Conservation (phyloP, 92 coral and sea anemone species). For the Porites evermanni region DNA sequence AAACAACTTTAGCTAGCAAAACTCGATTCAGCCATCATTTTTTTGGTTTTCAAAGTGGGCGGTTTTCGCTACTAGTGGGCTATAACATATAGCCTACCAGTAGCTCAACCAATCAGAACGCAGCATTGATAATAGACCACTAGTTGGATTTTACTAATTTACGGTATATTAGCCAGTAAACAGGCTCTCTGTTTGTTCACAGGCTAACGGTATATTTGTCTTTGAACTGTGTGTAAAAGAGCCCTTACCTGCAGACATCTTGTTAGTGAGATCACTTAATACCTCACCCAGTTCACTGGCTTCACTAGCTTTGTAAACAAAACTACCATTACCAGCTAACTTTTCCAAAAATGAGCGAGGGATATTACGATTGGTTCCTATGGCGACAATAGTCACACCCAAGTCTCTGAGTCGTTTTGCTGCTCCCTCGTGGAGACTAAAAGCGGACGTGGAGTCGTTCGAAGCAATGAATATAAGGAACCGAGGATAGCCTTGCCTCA, state of each 20-base stretch:
- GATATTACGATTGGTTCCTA: conserved; percentile 67
- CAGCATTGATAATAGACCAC: too few relatives aligned
- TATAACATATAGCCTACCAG: too few relatives aligned
- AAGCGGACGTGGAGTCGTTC: conserved; percentile 56
- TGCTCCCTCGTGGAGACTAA: conserved; percentile 47
- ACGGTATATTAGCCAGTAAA: too few relatives aligned
- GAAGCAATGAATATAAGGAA: conserved; percentile 66
- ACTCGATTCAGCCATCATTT: too few relatives aligned
- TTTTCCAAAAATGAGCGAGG: conserved; percentile 51
- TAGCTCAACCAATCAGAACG: too few relatives aligned
- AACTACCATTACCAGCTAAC: conserved; percentile 57
- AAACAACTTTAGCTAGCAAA: too few relatives aligned
- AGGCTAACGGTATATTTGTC: too few relatives aligned
- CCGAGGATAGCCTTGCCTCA: conserved; percentile 79
- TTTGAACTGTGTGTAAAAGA: not conserved
- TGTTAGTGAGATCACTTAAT: conserved; percentile 1
- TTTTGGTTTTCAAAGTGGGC: too few relatives aligned
- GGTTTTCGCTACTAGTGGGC: too few relatives aligned
- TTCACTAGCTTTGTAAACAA: conserved; percentile 48
- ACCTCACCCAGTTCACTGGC: conserved; percentile 49
- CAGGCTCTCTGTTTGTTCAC: too few relatives aligned
- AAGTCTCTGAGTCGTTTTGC: conserved; percentile 59
- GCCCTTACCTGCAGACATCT: conserved; percentile 30
- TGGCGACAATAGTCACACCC: conserved; percentile 70
- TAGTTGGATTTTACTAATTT: too few relatives aligned